Percentiles rank a stretch among this genome's conserved stretches.
Conservation (phyloP, 2,888 invertebrate species). For the Dynastes tityus region DNA sequence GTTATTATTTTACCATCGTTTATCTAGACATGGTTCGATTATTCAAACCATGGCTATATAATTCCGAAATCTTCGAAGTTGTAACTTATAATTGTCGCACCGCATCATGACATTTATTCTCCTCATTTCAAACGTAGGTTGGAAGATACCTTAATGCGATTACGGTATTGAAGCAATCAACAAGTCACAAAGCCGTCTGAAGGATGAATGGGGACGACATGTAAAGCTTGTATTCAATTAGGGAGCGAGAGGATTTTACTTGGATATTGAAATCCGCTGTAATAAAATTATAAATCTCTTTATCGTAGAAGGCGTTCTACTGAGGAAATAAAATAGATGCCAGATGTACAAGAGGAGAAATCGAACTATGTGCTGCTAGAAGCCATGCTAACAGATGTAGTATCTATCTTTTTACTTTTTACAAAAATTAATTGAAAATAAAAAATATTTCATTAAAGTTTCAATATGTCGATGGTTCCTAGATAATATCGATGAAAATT, state of each 20-base stretch:
- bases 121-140: background rate
- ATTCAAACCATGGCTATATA: background rate
- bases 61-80: background rate
- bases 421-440: too few relatives aligned
- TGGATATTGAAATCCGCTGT: background rate
- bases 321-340: too few relatives aligned
- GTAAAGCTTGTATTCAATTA: background rate
- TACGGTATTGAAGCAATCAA: conserved; percentile 2
- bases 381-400: too few relatives aligned
- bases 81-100: background rate
- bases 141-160: background rate
- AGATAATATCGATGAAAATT: too few relatives aligned
- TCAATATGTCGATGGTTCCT: too few relatives aligned
- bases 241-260: background rate
- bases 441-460: too few relatives aligned
- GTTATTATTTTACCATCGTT: too few relatives aligned
- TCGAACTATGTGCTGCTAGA: too few relatives aligned
- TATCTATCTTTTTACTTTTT: too few relatives aligned
- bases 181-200: conserved; percentile 10
- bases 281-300: background rate
- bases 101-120: background rate
- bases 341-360: too few relatives aligned
- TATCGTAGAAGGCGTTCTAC: too few relatives aligned
- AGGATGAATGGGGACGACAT: background rate
- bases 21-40: too few relatives aligned